These are phyloP conservation scores for Nemopilema nomurai DNA, from an alignment of 30 jellyfish, hydroid and myxozoan species.

Conservation along the genomic window DNA sequence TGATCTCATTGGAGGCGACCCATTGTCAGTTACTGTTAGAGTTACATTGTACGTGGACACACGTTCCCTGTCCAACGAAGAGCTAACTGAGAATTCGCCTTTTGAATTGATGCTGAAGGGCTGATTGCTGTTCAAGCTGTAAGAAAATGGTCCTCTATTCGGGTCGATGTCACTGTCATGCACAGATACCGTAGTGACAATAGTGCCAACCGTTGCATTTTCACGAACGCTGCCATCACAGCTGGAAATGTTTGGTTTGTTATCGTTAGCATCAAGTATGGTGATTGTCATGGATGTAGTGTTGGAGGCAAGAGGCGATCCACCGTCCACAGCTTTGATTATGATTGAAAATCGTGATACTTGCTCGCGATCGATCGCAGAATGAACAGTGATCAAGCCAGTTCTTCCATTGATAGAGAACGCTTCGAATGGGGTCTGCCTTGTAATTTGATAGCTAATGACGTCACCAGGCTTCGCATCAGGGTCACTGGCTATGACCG, in stretches of 20 bases:
- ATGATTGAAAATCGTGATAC: slow-evolving; percentile 11
- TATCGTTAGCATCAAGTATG: slow-evolving; percentile 60
- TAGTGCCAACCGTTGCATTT: slow-evolving; percentile 57
- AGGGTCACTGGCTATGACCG: slow-evolving; percentile 48
- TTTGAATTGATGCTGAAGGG: slow-evolving; percentile 33
- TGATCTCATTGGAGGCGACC: slow-evolving; percentile 46
- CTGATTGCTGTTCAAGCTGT: neutral
- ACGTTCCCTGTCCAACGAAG: slow-evolving; percentile 65
- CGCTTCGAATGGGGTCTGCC: neutral
- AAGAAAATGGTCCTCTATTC: slow-evolving; percentile 58
- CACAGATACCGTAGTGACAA: slow-evolving; percentile 28
- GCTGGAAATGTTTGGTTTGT: slow-evolving; percentile 37
- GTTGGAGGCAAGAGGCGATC: slow-evolving; percentile 58
- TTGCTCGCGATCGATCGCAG: slow-evolving; percentile 59
- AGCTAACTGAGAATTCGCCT: slow-evolving; percentile 32
- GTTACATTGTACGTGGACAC: slow-evolving; percentile 29
- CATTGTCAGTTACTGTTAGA: slow-evolving; percentile 60
- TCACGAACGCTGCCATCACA: slow-evolving; percentile 65
- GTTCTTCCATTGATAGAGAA: slow-evolving; percentile 30
- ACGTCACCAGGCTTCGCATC: slow-evolving; percentile 54
- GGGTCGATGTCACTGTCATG: slow-evolving; percentile 57
- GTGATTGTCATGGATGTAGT: slow-evolving; percentile 25
- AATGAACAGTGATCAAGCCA: slow-evolving; percentile 48
- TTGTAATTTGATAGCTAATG: slow-evolving; percentile 27
- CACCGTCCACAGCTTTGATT: slow-evolving; percentile 54